Evolutionary conservation across 2,113 vertebrate species (phyloP).

Genomic region (Climacteris rufus): DNA sequence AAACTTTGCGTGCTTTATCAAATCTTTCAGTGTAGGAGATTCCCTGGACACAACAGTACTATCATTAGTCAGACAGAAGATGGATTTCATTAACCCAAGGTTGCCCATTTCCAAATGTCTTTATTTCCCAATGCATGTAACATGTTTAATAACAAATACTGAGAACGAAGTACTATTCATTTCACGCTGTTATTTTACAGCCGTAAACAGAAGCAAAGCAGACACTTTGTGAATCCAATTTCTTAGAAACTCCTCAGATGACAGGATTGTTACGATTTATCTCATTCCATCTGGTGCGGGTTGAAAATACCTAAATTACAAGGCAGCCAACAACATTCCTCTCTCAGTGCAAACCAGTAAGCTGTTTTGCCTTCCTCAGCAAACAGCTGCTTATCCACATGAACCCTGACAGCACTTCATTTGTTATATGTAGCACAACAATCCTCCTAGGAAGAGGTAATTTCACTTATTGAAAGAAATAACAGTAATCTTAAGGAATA

Average conservation of each 20-base stretch:
- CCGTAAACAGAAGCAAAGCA: background rate
- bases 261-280: background rate
- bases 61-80: constrained; percentile 25
- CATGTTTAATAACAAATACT: background rate
- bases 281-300: background rate
- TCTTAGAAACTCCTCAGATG: background rate
- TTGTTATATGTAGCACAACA: background rate
- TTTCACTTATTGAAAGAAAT: background rate
- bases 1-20: background rate
- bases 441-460: background rate
- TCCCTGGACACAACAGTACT: background rate
- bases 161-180: background rate
- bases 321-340: background rate
- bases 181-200: background rate
- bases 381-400: background rate
- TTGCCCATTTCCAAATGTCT: background rate
- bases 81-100: constrained; percentile 33
- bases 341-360: background rate
- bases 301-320: background rate
- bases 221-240: background rate
- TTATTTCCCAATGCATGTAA: background rate
- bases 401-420: background rate
- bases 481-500: background rate
- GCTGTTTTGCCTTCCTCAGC: background rate
- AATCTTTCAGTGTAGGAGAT: background rate